These are phyloP conservation scores for Rapana venosa DNA, from an alignment of 2,888 invertebrate genomes.

Conservation along the genomic window DNA sequence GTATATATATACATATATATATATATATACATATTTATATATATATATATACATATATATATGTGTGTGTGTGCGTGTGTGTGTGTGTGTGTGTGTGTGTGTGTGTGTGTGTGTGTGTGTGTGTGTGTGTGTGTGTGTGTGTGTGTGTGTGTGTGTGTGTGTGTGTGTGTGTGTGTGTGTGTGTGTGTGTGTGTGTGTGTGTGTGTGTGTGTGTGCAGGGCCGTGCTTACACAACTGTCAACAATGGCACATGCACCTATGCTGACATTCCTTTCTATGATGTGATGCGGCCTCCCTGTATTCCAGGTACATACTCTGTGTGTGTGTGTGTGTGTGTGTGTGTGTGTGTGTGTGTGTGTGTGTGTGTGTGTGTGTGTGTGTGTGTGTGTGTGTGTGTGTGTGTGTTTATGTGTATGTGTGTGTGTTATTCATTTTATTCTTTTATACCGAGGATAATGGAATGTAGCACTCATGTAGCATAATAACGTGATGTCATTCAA, in stretches of 20 bases:
- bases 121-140: constrained; percentile 5
- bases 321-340: too few species aligned
- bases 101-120: not conserved
- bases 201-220: not conserved
- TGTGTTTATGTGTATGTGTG: not conserved
- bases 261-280: not conserved
- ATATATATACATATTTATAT: too few species aligned
- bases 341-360: not conserved
- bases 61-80: not conserved
- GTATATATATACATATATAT: too few species aligned
- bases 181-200: too few species aligned
- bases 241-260: constrained; percentile 8
- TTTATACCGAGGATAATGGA: too few species aligned
- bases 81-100: not conserved
- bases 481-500: too few species aligned
- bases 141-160: not conserved
- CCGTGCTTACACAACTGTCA: not conserved
- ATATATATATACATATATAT: too few species aligned
- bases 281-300: not conserved
- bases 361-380: not conserved
- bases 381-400: not conserved
- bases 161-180: too few species aligned
- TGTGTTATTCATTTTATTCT: not conserved
- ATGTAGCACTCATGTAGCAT: too few species aligned
- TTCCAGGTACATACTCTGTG: not conserved